Percentiles rank a stretch among this genome's conserved stretches.
These are phyloP conservation scores for Hycleus phaleratus DNA, from an alignment of 1,140 invertebrate genomes.

Conservation along the genomic window DNA sequence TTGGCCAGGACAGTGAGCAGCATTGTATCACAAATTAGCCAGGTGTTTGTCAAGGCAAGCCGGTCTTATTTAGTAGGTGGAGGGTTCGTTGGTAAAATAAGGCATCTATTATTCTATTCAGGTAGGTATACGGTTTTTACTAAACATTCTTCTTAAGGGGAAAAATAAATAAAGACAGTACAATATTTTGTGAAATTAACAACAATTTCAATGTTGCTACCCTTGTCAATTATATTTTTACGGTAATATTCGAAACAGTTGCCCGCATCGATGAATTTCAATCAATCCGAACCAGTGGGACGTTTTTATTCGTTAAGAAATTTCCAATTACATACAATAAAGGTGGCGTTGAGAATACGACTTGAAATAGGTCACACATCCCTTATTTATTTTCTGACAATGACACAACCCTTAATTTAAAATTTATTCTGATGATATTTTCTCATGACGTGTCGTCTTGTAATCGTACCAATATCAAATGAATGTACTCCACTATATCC, in stretches of 20 bases:
- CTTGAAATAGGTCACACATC: conserved; percentile 18
- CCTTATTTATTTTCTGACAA: conserved; percentile 17
- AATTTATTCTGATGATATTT: conserved; percentile 19
- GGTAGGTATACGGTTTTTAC: conserved; percentile 16
- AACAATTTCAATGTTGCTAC: not conserved
- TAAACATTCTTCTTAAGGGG: not conserved
- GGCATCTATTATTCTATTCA: conserved; percentile 16
- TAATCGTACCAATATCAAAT: not conserved
- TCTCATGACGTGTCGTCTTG: conserved; percentile 5
- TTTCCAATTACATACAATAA: conserved; percentile 2
- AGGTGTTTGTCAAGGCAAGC: conserved; percentile 25
- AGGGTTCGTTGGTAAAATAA: conserved; percentile 18
- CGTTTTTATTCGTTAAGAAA: not conserved
- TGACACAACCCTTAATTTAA: conserved; percentile 23
- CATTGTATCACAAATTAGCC: conserved; percentile 25
- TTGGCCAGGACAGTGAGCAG: not conserved
- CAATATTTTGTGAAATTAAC: not conserved
- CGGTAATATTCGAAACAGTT: not conserved
- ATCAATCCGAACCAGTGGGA: not conserved
- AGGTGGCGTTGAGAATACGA: conserved; percentile 9
- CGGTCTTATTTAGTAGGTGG: conserved; percentile 24
- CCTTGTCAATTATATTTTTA: not conserved
- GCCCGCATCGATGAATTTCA: conserved; percentile 5
- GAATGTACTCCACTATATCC: not conserved
- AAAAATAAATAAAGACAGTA: no score